phyloP scores from a whole-genome alignment of 2,888 invertebrate genomes.

The Tethea ocularis region DNA sequence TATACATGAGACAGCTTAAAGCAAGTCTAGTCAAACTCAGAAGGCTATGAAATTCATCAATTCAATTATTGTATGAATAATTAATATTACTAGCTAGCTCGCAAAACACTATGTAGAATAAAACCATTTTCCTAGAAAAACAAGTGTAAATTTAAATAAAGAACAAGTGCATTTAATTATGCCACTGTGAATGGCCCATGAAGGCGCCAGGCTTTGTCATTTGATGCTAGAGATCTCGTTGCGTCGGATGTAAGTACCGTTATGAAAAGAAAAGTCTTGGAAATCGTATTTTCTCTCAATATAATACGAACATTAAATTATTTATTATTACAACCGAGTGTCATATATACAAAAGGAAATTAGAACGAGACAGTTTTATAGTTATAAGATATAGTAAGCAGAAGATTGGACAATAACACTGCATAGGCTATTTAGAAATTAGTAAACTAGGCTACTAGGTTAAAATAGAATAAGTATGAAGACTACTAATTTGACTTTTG shows the following conservation, averaged over 20 bases:
- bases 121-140: not conserved
- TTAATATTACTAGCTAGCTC: no score
- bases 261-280: conserved; percentile 49
- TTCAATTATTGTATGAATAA: no score
- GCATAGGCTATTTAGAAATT: no score
- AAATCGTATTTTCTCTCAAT: conserved; percentile 30
- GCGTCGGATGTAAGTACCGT: conserved; percentile 40
- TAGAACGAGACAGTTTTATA: not conserved
- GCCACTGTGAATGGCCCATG: conserved; percentile 39
- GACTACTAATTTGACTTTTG: no score
- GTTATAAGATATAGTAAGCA: no score
- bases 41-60: not conserved
- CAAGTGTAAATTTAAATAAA: not conserved
- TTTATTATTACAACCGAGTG: not conserved
- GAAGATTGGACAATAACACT: no score
- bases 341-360: not conserved
- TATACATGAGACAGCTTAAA: no score
- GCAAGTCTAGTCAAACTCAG: no score
- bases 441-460: no score
- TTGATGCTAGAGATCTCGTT: conserved; percentile 59
- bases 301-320: not conserved
- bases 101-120: not conserved
- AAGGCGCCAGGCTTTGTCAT: conserved; percentile 65
- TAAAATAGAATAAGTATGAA: no score
- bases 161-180: conserved; percentile 10